Base-by-base conservation (phyloP, 2,113 vertebrate genomes). In the Gallinago undulata region DNA sequence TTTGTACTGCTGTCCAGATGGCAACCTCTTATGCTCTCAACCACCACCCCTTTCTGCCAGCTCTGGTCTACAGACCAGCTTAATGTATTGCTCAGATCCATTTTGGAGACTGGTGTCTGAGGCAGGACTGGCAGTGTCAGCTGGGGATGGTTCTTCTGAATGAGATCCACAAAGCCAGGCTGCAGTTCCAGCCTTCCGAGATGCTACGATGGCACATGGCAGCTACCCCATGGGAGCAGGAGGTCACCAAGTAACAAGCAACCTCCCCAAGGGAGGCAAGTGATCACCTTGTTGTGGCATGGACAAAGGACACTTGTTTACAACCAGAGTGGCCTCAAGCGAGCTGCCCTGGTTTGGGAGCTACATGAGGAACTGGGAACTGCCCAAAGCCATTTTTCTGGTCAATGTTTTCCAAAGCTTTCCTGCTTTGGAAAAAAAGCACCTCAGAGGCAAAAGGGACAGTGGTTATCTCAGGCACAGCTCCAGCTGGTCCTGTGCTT, bases 281-380 rank as follows among this genome's bases (percentile, higher is more conserved):
- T 0, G 1, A 70, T 43, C 5, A 9, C 21, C 57, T 31, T 72
- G n/a, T 31, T 50, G 27, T 37, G n/a, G 18, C 11, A 56, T 3
- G 4, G 41, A 31, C 47, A 63, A 41, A 63, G 13, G 31, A 57
- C 41, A 35, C 30, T 50, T 50, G 25, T 50, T 63, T 30, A 37
- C 24, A 82, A 51, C 19, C 33, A 77, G 53, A 79, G 70, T 13
- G 10, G 25, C 30, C 28, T 22, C 35, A 66, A 1, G 7, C 5
- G 47, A 70, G 33, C 47, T 70, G 45, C 23, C 39, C 53, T 68
- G 10, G 33, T 79, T 23, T 19, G 17, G 10, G 39, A 94, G 81
- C 16, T 16, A 51, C 93, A 67, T 25, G 19, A 91, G 28, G 37
- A 83, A 75, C 10, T 66, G 27, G 30, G 41, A 95, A 70, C 28